phyloP scores from a whole-genome alignment of 2,888 invertebrate species.

The Stenoptilia bipunctidactyla region DNA sequence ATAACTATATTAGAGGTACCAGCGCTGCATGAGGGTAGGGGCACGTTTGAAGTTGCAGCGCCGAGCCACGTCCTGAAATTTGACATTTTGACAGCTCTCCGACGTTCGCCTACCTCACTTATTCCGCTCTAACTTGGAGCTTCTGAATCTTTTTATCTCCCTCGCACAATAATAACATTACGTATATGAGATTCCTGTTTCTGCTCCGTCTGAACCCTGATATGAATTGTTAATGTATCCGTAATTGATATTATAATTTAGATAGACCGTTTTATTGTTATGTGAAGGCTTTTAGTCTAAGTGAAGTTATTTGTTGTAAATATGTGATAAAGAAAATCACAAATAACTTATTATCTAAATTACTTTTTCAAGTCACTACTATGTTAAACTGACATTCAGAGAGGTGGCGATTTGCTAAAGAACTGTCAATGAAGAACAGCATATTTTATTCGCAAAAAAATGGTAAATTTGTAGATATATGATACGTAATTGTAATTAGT shows the following conservation, averaged over 20 bases:
- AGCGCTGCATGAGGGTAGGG: conserved; percentile 32
- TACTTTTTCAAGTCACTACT: no score
- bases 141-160: conserved; percentile 26
- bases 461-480: no score
- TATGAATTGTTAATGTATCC: conserved; percentile 70
- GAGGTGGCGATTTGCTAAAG: no score
- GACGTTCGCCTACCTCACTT: conserved; percentile 55
- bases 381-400: no score
- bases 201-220: conserved; percentile 66
- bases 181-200: conserved; percentile 61
- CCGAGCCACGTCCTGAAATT: conserved; percentile 67
- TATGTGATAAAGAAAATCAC: no score
- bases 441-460: no score
- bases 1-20: conserved; percentile 64
- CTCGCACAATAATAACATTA: conserved; percentile 56
- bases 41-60: conserved; percentile 68
- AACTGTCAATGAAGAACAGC: no score
- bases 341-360: no score
- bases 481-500: no score
- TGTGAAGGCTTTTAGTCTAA: conserved; percentile 43
- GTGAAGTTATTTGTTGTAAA: conserved; percentile 19
- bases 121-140: conserved; percentile 25
- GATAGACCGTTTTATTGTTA: conserved; percentile 53
- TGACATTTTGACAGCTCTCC: conserved; percentile 73
- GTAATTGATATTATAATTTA: conserved; percentile 71